Conservation (phyloP, 1,140 invertebrate species). For the Euwallacea fornicatus region DNA sequence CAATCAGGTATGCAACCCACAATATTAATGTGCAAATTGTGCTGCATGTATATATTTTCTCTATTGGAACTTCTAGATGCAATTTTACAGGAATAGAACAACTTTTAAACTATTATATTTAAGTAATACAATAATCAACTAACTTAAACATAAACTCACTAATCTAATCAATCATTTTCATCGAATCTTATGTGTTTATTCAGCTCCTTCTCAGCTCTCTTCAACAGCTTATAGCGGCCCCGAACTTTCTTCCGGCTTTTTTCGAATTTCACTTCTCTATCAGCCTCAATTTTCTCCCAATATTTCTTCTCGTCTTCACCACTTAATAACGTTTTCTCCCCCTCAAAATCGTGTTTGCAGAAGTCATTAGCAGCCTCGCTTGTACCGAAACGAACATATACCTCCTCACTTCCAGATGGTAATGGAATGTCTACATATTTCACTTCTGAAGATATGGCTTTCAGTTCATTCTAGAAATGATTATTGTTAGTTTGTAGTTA, state of each 20-base stretch:
- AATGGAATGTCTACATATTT: conserved; percentile 55
- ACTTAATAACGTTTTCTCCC: conserved; percentile 48
- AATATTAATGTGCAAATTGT: too few species aligned
- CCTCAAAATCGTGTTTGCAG: conserved; percentile 41
- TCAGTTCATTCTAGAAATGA: conserved; percentile 52
- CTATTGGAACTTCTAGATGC: too few species aligned
- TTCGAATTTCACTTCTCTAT: conserved; percentile 61
- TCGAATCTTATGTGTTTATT: conserved; percentile 68
- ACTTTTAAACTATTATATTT: too few species aligned
- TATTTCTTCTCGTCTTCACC: conserved; percentile 64
- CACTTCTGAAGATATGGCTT: conserved; percentile 47
- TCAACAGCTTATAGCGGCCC: conserved; percentile 66
- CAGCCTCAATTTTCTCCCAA: conserved; percentile 65
- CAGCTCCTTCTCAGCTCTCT: conserved; percentile 62
- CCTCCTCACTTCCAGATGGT: conserved; percentile 45
- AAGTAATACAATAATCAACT: too few species aligned
- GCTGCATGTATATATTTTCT: too few species aligned
- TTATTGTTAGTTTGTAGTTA: conserved; percentile 27
- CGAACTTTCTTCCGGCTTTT: conserved; percentile 58
- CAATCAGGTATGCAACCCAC: too few species aligned
- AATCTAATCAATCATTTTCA: conserved; percentile 46
- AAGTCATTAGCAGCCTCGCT: conserved; percentile 48
- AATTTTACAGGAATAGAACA: too few species aligned
- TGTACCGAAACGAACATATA: conserved; percentile 50
- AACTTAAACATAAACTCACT: too few species aligned